phyloP scores from a whole-genome alignment of 2,888 invertebrate species.

The Scaptodrosophila latifasciaeformis region DNA sequence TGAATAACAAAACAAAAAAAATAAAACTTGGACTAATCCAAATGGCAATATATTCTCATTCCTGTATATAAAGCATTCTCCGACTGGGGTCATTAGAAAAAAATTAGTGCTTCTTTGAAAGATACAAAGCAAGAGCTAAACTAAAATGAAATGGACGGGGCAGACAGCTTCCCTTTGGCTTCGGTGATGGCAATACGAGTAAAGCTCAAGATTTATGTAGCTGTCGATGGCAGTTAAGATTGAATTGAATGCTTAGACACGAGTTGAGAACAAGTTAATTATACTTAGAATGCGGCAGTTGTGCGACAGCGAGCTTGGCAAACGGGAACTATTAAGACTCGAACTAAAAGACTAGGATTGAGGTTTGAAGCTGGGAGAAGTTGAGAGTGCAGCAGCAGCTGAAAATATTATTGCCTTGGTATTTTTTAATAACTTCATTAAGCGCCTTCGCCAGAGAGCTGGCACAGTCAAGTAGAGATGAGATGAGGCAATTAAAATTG shows the following conservation, averaged over 20 bases:
- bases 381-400: conserved; percentile 4
- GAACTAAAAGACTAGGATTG: neutral
- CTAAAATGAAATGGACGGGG: too few relatives aligned
- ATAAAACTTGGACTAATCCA: too few relatives aligned
- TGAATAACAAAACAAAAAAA: too few relatives aligned
- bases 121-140: too few relatives aligned
- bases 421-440: conserved; percentile 70
- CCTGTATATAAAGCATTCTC: too few relatives aligned
- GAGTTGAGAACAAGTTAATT: conserved; percentile 52
- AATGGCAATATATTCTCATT: too few relatives aligned
- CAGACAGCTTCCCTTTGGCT: too few relatives aligned
- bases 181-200: too few relatives aligned
- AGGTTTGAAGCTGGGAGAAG: neutral
- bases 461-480: too few relatives aligned
- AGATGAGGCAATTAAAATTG: conserved; percentile 47
- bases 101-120: too few relatives aligned
- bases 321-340: conserved; percentile 1
- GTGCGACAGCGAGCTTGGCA: neutral
- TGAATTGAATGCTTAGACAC: conserved; percentile 68
- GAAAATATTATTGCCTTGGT: conserved; percentile 55
- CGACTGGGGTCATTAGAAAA: too few relatives aligned
- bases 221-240: conserved; percentile 63
- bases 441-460: conserved; percentile 12
- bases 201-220: conserved; percentile 56
- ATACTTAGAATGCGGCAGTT: conserved; percentile 31